phyloP scores from a whole-genome alignment of 2,888 invertebrate genomes.

The Oasisia sp. region DNA sequence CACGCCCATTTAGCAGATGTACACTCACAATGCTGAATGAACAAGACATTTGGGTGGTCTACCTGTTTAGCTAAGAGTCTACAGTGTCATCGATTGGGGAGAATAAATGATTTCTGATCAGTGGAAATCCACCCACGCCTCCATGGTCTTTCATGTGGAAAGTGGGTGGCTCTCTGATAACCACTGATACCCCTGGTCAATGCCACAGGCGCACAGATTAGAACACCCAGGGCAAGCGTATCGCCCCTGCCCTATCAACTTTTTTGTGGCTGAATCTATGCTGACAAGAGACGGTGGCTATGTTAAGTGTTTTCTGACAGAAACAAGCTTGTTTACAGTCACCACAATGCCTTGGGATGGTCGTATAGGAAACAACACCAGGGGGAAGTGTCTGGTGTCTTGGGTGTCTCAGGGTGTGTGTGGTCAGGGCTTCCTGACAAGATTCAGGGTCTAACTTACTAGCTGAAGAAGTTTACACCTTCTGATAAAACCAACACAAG shows the following conservation, averaged over 20 bases:
- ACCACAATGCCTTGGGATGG: background rate
- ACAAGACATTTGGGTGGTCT: background rate
- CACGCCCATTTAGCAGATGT: background rate
- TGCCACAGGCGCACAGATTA: background rate
- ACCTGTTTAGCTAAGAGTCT: background rate
- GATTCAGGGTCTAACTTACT: background rate
- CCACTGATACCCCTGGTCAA: background rate
- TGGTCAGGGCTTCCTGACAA: background rate
- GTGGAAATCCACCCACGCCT: background rate
- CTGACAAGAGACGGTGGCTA: background rate
- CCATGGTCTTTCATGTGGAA: background rate
- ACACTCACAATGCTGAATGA: background rate
- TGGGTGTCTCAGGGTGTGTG: background rate
- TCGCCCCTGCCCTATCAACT: background rate
- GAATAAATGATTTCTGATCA: background rate
- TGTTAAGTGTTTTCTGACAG: conserved; percentile 13
- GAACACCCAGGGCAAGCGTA: background rate
- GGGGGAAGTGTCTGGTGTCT: background rate
- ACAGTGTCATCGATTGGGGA: background rate
- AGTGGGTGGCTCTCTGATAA: background rate
- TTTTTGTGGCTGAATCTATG: background rate
- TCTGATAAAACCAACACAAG: conserved; percentile 8
- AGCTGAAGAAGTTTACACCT: conserved; percentile 13
- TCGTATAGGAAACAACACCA: background rate
- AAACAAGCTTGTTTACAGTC: conserved; percentile 6